Evolutionary conservation across 2,797 vertebrate genomes (phyloP), one percentile per base, ranked within the genome.

Genomic region (Pseudocheirus occidentalis): DNA sequence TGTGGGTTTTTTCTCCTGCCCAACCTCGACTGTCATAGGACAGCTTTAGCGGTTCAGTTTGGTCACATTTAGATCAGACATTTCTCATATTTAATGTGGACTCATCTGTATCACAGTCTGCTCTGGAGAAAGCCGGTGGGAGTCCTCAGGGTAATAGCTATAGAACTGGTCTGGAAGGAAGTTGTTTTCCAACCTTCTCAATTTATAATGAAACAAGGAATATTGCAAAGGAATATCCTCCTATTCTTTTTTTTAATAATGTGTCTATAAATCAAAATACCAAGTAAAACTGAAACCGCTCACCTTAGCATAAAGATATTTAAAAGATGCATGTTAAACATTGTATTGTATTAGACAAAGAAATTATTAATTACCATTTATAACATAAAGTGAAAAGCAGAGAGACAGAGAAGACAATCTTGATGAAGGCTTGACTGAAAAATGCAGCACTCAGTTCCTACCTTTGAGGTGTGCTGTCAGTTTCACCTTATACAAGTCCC

Each of bases 181-280:
- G 92, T 14, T 62, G n/a, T 81, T 81, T 81, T 81, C n/a, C 66
- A 40, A 73, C 18, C 18, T 73, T 28, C 91, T 57, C 90, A 93
- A 73, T 46, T 91, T 73, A 94, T 55, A 96, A 58, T 55, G 46
- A 62, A 96, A 66, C 28, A 95, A 95, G 55, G 55, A 66, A 92
- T 29, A 53, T 40, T 40, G n/a, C 66, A 81, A 46, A 81, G 18
- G 18, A 81, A 81, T 21, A 46, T 89, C 46, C 94, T 93, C 56
- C 31, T 91, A 57, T 93, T 92, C 34, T 29, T 93, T 92, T 92
- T 93, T 62, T 31, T 90, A 96, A 59, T 73, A 91, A 81, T 81
- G 7, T 24, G 18, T 18, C n/a, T 46, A 46, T 81, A 81, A 46
- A 46, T 24, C 66, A 81, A 7, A n/a, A 81, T 40, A 14, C 62